phyloP scores from a whole-genome alignment of 2,113 vertebrate species.

The Delphinapterus leucas region DNA sequence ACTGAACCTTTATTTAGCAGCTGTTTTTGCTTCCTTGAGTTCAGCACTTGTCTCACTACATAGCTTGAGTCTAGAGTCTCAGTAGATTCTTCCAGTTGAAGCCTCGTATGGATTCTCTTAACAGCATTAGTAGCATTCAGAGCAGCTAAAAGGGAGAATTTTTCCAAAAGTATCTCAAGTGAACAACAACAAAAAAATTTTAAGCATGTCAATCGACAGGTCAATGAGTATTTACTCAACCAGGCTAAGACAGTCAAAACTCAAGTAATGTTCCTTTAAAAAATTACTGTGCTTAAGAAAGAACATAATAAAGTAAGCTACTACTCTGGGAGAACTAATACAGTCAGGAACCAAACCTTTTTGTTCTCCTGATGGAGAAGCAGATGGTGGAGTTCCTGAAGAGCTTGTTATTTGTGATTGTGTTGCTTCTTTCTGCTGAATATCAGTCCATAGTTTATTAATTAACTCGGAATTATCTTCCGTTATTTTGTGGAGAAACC shows the following conservation, averaged over 20 bases:
- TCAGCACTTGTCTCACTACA: constrained; percentile 85
- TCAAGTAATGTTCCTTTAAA: not conserved
- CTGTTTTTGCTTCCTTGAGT: constrained; percentile 77
- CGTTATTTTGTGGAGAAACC: constrained; percentile 74
- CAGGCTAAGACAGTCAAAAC: constrained; percentile 39
- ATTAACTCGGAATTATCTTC: constrained; percentile 75
- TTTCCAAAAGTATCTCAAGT: constrained; percentile 17
- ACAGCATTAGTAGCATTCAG: constrained; percentile 89
- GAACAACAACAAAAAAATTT: not conserved
- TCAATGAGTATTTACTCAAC: not conserved
- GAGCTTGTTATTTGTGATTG: constrained; percentile 55
- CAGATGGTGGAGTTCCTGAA: constrained; percentile 66
- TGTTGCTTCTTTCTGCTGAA: constrained; percentile 57
- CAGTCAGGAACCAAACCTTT: constrained; percentile 79
- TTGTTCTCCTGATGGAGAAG: constrained; percentile 67
- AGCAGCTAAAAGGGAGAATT: constrained; percentile 77
- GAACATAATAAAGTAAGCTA: not conserved
- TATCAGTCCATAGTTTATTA: constrained; percentile 73
- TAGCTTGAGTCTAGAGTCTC: constrained; percentile 45
- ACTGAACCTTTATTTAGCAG: constrained; percentile 78
- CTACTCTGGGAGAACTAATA: not conserved
- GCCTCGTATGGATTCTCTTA: constrained; percentile 80
- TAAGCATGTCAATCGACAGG: not conserved
- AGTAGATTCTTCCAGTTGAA: constrained; percentile 65
- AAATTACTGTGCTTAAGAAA: constrained; percentile 13